Evolutionary conservation across 2,888 invertebrate genomes (phyloP).

Genomic region (Nemurella pictetii): DNA sequence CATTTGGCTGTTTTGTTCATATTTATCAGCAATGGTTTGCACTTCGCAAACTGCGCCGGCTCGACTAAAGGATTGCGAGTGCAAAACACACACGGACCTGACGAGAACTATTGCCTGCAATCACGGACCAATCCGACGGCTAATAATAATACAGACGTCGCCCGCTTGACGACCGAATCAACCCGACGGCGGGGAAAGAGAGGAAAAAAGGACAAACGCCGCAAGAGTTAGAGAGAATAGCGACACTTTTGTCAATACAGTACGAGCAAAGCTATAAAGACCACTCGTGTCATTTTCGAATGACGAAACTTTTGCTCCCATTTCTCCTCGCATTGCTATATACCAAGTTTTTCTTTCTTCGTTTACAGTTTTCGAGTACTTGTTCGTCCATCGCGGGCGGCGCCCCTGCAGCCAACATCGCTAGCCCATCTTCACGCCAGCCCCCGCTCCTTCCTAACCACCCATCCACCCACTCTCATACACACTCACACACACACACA

Average conservation of each 20-base stretch:
- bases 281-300: constrained; percentile 62
- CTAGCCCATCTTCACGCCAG: constrained; percentile 41
- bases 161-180: constrained; percentile 10
- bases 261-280: constrained; percentile 55
- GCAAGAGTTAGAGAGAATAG: constrained; percentile 19
- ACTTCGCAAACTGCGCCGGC: not conserved
- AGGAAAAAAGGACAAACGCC: not conserved
- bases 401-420: constrained; percentile 42
- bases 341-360: constrained; percentile 35
- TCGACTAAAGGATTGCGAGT: too few relatives aligned
- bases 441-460: not conserved
- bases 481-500: constrained; percentile 36
- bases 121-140: not conserved
- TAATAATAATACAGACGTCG: constrained; percentile 8
- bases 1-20: too few relatives aligned
- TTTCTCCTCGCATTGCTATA: constrained; percentile 44
- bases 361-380: constrained; percentile 26
- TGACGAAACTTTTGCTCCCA: constrained; percentile 60
- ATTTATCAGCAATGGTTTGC: not conserved
- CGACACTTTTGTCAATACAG: constrained; percentile 61
- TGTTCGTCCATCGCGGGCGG: constrained; percentile 22
- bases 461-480: constrained; percentile 36
- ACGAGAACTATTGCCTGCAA: not conserved
- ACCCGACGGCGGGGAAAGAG: not conserved
- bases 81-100: not conserved